phyloP scores from a whole-genome alignment of 2,888 invertebrate species.

The Polyommatus icarus region DNA sequence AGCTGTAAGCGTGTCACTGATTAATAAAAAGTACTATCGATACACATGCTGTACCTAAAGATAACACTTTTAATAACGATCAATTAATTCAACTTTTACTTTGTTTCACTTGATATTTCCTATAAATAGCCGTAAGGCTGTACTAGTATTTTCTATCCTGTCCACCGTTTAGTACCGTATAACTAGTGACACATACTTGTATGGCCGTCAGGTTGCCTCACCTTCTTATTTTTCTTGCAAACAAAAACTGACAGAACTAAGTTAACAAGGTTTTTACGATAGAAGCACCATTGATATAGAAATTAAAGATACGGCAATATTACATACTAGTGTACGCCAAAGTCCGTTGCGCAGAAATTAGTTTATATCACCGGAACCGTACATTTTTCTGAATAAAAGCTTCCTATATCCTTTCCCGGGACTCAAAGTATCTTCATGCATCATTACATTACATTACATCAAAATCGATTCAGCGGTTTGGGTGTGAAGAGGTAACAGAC shows the following conservation, averaged over 20 bases:
- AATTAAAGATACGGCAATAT: neutral
- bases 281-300: neutral
- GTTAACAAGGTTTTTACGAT: slow-evolving; percentile 5
- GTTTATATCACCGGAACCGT: too few species aligned
- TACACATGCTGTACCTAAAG: too few species aligned
- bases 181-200: slow-evolving; percentile 14
- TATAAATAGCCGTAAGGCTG: slow-evolving; percentile 19
- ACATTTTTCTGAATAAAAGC: too few species aligned
- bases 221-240: neutral
- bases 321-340: neutral
- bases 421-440: too few species aligned
- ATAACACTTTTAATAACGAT: neutral
- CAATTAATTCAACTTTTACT: slow-evolving; percentile 14
- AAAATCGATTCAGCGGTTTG: too few species aligned
- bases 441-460: too few species aligned
- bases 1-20: too few species aligned
- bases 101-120: neutral
- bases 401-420: too few species aligned
- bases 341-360: too few species aligned
- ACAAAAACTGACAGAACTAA: neutral
- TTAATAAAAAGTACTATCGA: too few species aligned
- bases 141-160: slow-evolving; percentile 23
- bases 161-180: neutral
- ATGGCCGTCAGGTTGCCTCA: slow-evolving; percentile 6
- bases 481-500: too few species aligned